Percentiles rank a stretch among this genome's conserved stretches.
Evolutionary conservation across 2,797 vertebrate genomes (phyloP).

Genomic region (Amphiprion clarkii): DNA sequence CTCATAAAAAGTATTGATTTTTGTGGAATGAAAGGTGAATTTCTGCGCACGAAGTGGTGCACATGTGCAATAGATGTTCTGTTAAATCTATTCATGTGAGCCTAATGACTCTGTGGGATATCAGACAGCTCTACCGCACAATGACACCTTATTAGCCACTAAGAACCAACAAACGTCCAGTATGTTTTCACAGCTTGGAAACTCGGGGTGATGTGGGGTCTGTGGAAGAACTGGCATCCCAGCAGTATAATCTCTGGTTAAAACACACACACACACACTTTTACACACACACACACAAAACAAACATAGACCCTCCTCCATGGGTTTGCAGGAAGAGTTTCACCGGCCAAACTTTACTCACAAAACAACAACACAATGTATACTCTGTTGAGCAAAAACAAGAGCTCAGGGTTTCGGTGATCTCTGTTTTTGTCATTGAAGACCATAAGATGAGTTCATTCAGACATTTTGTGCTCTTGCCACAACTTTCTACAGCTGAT

Average conservation of each 20-base stretch:
- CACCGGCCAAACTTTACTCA: constrained; percentile 46
- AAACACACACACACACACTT: constrained; percentile 45
- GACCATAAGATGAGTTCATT: constrained; percentile 25
- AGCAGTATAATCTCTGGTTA: constrained; percentile 85
- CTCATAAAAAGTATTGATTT: constrained; percentile 38
- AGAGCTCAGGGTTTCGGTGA: constrained; percentile 13
- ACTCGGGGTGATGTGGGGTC: constrained; percentile 85
- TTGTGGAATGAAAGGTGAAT: neutral
- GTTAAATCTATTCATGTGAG: constrained; percentile 73
- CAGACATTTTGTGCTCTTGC: constrained; percentile 17
- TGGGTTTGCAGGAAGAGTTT: constrained; percentile 47
- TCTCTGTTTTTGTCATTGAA: constrained; percentile 23
- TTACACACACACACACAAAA: constrained; percentile 49
- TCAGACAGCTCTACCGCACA: constrained; percentile 85
- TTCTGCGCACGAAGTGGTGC: constrained; percentile 3
- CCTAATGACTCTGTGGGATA: constrained; percentile 87
- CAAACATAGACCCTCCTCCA: constrained; percentile 66
- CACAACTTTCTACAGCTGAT: constrained; percentile 28
- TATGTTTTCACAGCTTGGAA: constrained; percentile 96
- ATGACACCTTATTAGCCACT: constrained; percentile 92
- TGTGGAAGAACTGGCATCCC: constrained; percentile 88
- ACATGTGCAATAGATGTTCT: constrained; percentile 49
- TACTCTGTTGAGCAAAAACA: constrained; percentile 22
- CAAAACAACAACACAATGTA: constrained; percentile 53
- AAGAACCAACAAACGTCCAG: constrained; percentile 90